phyloP scores from a whole-genome alignment of 2,797 vertebrate genomes.

The Syngnathus acus region DNA sequence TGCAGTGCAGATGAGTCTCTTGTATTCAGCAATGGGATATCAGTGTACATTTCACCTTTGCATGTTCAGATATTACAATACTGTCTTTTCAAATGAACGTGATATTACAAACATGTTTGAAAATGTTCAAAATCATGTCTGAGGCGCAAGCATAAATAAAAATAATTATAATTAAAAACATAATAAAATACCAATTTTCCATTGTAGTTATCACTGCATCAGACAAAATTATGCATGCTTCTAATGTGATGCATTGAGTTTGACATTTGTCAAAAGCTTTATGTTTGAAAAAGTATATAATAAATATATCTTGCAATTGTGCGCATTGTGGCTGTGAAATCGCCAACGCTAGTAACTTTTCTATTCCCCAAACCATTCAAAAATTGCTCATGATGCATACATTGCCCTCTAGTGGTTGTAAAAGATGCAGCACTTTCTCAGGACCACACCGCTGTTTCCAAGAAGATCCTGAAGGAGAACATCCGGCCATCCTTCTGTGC shows the following conservation, averaged over 20 bases:
- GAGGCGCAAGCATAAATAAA: neutral
- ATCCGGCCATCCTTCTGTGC: too few species aligned
- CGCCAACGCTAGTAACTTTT: too few species aligned
- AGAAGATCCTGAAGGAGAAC: too few species aligned
- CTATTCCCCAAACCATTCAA: too few species aligned
- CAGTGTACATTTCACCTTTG: neutral
- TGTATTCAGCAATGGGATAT: neutral
- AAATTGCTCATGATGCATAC: too few species aligned
- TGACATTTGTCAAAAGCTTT: neutral
- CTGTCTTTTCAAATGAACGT: neutral
- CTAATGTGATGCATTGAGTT: neutral
- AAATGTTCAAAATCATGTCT: neutral
- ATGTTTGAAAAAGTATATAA: neutral
- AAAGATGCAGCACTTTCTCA: too few species aligned
- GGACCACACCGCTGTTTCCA: too few species aligned
- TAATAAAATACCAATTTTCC: neutral
- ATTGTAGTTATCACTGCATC: neutral
- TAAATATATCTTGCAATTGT: conserved; percentile 1
- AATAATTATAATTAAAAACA: too few species aligned
- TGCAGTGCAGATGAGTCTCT: neutral
- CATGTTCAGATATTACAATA: neutral
- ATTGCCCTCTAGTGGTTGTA: too few species aligned
- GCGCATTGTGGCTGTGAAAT: neutral
- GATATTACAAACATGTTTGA: neutral
- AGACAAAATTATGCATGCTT: neutral